Evolutionary conservation across 2,797 vertebrate species (phyloP), one percentile per base, ranked within the genome.

Genomic region (Eupleurogrammus muticus): DNA sequence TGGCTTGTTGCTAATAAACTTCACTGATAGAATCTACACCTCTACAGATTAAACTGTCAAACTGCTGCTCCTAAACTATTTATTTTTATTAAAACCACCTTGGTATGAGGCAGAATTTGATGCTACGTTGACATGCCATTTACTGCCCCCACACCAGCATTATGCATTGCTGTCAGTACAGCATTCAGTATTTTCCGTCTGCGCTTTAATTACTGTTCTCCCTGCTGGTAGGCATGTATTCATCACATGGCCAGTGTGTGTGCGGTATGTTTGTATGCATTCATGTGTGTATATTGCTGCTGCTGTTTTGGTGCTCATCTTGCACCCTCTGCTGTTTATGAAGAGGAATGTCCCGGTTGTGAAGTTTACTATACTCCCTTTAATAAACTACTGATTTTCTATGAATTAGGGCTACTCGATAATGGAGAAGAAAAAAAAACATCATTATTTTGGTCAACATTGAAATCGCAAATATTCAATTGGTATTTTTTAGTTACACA

Each of bases 311-410:
- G 20, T 77, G 88, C 51, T 84, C 82, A 23, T 69, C 71, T 79
- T 73, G 86, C 81, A 0, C 87, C 91, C 86, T 87, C 91, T 87
- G 73, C 80, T 91, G 91, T 57, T 54, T 50, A 5, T 0, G 0
- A 34, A 58, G 50, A 34, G 71, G 44, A 82, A 44, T 59, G 63
- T 13, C 23, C 7, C 28, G 5, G 1, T 19, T 23, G 17, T 12
- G n/a, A 1, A 16, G 9, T 13, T 34, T 56, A 28, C 3, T 28
- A n/a, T n/a, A n/a, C 40, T 52, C 32, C 13, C 23, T 46, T 10
- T 12, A 34, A 36, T 51, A 42, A 38, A 42, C 20, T 14, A 20
- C 38, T 4, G 1, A 12, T 10, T 19, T 8, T 10, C 1, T 42
- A 24, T 1, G 14, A 40, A 38, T 3, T 28, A 28, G 28, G 28